Percentiles rank a stretch among this genome's conserved stretches.
Evolutionary conservation across 2,888 invertebrate species (phyloP).

Genomic region (Homarus gammarus): DNA sequence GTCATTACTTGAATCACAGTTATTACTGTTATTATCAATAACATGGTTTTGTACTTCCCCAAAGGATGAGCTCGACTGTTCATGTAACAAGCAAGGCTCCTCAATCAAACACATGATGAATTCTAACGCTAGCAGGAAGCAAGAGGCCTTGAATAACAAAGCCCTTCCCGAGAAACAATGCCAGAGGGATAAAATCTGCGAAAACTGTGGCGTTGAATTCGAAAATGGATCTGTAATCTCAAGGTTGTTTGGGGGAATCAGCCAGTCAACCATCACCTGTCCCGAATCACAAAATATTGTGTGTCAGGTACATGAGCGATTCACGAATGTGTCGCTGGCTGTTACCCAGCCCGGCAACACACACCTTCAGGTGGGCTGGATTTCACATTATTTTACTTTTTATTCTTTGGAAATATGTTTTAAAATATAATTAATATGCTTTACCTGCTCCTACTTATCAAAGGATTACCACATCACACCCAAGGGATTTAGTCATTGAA

Average conservation of each 20-base stretch:
- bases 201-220: constrained; percentile 5
- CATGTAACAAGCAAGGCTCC: not conserved
- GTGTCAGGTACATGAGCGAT: constrained; percentile 1
- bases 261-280: constrained; percentile 17
- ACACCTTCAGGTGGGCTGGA: constrained; percentile 23
- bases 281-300: not conserved
- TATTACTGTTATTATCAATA: too few relatives aligned
- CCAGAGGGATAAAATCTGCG: too few relatives aligned
- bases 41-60: too few relatives aligned
- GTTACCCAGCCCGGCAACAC: not conserved
- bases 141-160: not conserved
- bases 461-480: too few relatives aligned
- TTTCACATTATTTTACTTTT: too few relatives aligned
- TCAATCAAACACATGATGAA: not conserved
- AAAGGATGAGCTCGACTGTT: too few relatives aligned
- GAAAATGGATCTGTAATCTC: constrained; percentile 7
- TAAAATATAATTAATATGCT: too few relatives aligned
- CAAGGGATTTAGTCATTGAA: too few relatives aligned
- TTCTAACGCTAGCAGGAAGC: not conserved
- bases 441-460: too few relatives aligned
- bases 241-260: constrained; percentile 24
- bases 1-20: too few relatives aligned
- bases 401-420: too few relatives aligned
- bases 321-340: constrained; percentile 14
- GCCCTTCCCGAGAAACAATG: not conserved